A percentile compares a stretch with the other conserved stretches of the same genome.
These are phyloP conservation scores for Anoplius nigerrimus DNA, from an alignment of 2,888 invertebrate species.

Conservation along the genomic window DNA sequence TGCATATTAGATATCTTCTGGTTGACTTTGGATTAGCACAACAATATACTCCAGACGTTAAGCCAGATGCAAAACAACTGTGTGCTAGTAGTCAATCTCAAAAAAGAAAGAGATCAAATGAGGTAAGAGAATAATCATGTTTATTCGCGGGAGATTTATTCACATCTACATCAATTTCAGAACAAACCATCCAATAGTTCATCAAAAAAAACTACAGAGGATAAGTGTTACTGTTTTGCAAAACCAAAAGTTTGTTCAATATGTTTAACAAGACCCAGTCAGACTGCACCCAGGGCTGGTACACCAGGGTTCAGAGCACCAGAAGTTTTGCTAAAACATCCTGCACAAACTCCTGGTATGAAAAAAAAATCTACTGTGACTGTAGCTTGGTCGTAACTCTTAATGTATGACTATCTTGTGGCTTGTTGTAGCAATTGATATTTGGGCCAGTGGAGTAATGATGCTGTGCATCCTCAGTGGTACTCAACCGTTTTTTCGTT, in stretches of 20 bases:
- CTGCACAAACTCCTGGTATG: conserved; percentile 85
- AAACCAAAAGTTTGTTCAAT: conserved; percentile 81
- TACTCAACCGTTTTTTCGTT: conserved; percentile 90
- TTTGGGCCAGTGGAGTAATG: conserved; percentile 93
- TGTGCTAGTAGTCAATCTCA: conserved; percentile 30
- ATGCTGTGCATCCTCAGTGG: conserved; percentile 86
- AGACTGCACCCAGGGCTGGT: conserved; percentile 88
- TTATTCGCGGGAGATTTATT: background rate
- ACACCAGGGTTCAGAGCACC: conserved; percentile 94
- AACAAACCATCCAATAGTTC: conserved; percentile 48
- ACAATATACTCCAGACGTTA: conserved; percentile 72
- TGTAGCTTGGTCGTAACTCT: background rate
- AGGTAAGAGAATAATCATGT: conserved; percentile 52
- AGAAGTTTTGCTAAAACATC: conserved; percentile 87
- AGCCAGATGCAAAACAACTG: conserved; percentile 35
- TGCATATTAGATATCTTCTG: conserved; percentile 80
- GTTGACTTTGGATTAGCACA: conserved; percentile 95
- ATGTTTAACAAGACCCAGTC: conserved; percentile 81
- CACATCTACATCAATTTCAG: conserved; percentile 40
- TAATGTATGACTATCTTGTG: background rate
- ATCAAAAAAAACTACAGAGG: conserved; percentile 43
- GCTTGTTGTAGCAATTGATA: conserved; percentile 82
- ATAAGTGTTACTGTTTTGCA: conserved; percentile 82
- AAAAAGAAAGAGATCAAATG: conserved; percentile 64
- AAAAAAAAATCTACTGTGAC: background rate